phyloP scores from a whole-genome alignment of 2,888 invertebrate genomes.

The Nasonovia ribisnigri region DNA sequence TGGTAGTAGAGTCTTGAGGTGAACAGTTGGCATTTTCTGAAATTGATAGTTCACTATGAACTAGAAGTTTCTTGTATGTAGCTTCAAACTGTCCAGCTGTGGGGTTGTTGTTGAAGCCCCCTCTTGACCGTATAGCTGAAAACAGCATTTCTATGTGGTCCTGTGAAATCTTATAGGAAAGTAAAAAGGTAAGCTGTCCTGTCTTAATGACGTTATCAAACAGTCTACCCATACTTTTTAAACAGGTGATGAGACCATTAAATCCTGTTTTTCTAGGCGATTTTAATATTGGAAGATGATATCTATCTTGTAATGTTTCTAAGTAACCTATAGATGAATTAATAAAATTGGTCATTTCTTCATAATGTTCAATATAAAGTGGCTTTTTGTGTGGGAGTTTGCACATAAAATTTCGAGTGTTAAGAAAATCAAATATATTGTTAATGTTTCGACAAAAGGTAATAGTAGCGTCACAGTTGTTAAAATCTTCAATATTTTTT shows the following conservation, averaged over 20 bases:
- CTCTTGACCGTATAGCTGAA: constrained; percentile 19
- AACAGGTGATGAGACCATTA: constrained; percentile 18
- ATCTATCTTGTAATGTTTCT: background rate
- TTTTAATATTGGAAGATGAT: background rate
- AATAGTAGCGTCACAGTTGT: constrained; percentile 34
- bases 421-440: constrained; percentile 25
- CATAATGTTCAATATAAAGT: background rate
- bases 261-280: constrained; percentile 5
- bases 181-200: constrained; percentile 2
- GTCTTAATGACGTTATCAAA: constrained; percentile 1
- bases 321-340: background rate
- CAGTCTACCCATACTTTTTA: background rate
- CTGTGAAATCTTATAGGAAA: constrained; percentile 29
- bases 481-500: background rate
- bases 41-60: constrained; percentile 31
- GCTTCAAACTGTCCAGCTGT: constrained; percentile 24
- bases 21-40: constrained; percentile 22
- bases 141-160: constrained; percentile 29
- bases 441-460: constrained; percentile 32
- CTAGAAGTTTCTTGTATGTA: background rate
- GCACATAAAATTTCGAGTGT: background rate
- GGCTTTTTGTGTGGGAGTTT: background rate
- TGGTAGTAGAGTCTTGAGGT: background rate
- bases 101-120: constrained; percentile 6
- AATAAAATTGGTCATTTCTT: constrained; percentile 14